A percentile compares a stretch with the other conserved stretches of the same genome.
These are phyloP conservation scores for Eudorcas thomsonii DNA, from an alignment of 2,113 vertebrate species.

Conservation along the genomic window DNA sequence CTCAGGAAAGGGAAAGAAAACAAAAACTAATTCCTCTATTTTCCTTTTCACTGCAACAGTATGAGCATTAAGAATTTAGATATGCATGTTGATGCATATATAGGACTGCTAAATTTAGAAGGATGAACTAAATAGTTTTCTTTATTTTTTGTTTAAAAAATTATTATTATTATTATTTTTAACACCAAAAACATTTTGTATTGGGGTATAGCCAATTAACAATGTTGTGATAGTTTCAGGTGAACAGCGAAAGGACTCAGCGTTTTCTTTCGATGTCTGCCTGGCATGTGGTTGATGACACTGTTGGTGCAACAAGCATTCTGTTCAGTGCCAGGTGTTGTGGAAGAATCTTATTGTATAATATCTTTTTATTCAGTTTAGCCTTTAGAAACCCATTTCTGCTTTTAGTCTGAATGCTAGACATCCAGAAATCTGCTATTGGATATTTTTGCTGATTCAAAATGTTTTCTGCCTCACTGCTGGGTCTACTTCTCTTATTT, in stretches of 20 bases:
- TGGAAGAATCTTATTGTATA: not conserved
- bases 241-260: not conserved
- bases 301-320: not conserved
- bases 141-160: not conserved
- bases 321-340: not conserved
- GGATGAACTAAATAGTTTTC: not conserved
- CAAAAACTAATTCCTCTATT: not conserved
- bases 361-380: not conserved
- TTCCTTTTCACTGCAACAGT: not conserved
- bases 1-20: not conserved
- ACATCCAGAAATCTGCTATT: not conserved
- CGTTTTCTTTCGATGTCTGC: not conserved
- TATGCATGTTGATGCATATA: not conserved
- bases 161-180: not conserved
- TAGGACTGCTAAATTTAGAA: not conserved
- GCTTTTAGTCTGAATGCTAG: not conserved
- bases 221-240: not conserved
- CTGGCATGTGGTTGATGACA: not conserved
- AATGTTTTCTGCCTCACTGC: conserved; percentile 7
- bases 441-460: conserved; percentile 39
- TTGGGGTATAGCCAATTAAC: not conserved
- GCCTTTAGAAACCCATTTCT: not conserved
- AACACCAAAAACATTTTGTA: not conserved
- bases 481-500: conserved; percentile 40
- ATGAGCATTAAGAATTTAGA: not conserved